These are phyloP conservation scores for Sipunculus nudus DNA, from an alignment of 2,888 invertebrate genomes.

Conservation along the genomic window DNA sequence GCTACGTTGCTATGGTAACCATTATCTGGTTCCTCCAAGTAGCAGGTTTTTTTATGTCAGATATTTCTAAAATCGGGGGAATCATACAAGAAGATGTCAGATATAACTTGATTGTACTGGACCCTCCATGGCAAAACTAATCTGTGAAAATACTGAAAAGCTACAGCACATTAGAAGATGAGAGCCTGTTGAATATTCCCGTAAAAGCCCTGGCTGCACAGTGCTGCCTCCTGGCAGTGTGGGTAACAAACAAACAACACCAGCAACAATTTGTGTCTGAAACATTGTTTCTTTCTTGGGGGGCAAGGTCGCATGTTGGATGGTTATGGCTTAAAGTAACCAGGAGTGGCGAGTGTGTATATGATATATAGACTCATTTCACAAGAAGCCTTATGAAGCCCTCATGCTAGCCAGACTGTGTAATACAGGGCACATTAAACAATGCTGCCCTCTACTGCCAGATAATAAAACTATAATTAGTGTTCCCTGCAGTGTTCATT, in stretches of 20 bases:
- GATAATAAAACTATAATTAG: constrained; percentile 77
- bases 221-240: constrained; percentile 80
- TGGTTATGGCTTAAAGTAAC: constrained; percentile 94
- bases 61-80: too few relatives aligned
- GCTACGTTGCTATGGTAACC: too few relatives aligned
- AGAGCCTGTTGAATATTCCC: constrained; percentile 78
- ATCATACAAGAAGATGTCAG: too few relatives aligned
- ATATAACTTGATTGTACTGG: constrained; percentile 87
- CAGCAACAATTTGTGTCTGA: constrained; percentile 74
- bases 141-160: constrained; percentile 82
- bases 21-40: too few relatives aligned
- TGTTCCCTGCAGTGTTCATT: constrained; percentile 91
- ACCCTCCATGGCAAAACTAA: constrained; percentile 98
- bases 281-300: constrained; percentile 81
- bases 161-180: constrained; percentile 82
- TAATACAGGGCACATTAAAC: constrained; percentile 27
- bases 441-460: constrained; percentile 37
- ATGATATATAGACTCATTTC: constrained; percentile 73
- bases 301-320: constrained; percentile 75
- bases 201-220: constrained; percentile 68
- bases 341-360: constrained; percentile 75
- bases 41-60: too few relatives aligned
- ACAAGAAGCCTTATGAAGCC: constrained; percentile 90
- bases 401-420: constrained; percentile 72
- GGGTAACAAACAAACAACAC: constrained; percentile 89